phyloP scores from a whole-genome alignment of 2,113 vertebrate genomes.

The Struthidea cinerea region DNA sequence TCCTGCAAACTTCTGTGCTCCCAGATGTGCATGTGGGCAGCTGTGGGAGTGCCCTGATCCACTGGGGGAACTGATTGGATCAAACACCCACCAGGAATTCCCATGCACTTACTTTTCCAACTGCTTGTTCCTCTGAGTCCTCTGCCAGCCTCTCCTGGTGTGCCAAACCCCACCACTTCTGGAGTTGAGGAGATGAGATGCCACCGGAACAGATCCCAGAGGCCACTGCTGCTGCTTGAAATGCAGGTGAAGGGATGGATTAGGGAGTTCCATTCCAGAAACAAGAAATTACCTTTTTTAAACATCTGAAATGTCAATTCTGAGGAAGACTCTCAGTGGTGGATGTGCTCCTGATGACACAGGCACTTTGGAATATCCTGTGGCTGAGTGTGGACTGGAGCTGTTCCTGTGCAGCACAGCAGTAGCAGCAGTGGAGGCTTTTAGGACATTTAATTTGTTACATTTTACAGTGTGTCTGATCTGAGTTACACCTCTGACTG shows the following conservation, averaged over 20 bases:
- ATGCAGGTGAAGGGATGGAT: neutral
- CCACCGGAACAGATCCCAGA: neutral
- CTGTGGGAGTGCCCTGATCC: neutral
- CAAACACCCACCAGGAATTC: neutral
- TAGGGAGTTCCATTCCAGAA: neutral
- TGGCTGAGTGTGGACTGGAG: neutral
- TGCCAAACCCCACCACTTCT: neutral
- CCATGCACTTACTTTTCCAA: neutral
- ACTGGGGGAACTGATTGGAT: neutral
- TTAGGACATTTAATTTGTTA: neutral
- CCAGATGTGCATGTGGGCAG: fast-evolving
- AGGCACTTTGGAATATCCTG: neutral
- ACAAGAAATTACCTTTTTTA: neutral
- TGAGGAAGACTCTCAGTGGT: neutral
- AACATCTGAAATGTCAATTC: fast-evolving
- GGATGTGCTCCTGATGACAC: neutral
- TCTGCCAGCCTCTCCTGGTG: neutral
- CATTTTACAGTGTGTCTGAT: neutral
- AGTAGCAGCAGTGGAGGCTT: neutral
- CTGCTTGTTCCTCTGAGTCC: neutral
- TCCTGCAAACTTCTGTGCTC: neutral
- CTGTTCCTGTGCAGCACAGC: neutral
- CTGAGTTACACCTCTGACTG: neutral
- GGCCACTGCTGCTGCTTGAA: neutral
- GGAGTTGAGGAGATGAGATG: neutral